Conservation (phyloP, 2,797 vertebrate genomes). For the Perdix hodgsoniae region DNA sequence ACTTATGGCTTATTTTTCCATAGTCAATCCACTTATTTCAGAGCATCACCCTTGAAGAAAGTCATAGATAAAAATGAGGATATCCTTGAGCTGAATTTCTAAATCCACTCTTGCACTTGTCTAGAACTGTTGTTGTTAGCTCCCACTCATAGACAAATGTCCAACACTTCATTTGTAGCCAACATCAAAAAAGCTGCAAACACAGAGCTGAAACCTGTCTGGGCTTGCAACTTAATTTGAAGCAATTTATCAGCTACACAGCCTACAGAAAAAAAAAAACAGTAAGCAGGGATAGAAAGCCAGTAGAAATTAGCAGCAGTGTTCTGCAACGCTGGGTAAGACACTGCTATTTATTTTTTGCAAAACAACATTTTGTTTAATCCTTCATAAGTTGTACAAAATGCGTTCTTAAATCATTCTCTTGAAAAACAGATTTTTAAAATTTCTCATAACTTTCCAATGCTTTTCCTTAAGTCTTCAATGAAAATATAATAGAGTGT, state of each 20-base stretch:
- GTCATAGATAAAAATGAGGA: neutral
- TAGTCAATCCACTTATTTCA: neutral
- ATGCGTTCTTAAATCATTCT: neutral
- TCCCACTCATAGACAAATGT: neutral
- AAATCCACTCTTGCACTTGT: conserved; percentile 12
- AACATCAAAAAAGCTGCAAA: conserved; percentile 11
- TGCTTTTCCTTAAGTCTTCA: conserved; percentile 15
- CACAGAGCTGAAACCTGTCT: neutral
- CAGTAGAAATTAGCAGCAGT: neutral
- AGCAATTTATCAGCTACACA: neutral
- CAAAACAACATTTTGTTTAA: neutral
- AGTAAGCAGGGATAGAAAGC: neutral
- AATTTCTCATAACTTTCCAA: neutral
- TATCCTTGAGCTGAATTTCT: neutral
- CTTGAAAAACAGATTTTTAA: neutral
- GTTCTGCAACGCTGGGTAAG: neutral
- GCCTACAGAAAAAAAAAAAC: neutral
- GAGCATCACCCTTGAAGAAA: neutral
- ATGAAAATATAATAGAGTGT: neutral
- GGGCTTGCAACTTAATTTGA: conserved; percentile 29
- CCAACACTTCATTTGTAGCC: neutral
- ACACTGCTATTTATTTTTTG: neutral
- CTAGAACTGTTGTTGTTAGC: conserved; percentile 14
- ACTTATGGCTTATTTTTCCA: neutral
- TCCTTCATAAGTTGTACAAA: neutral